phyloP scores from a whole-genome alignment of 2,888 invertebrate species.

The Coecobrya sp. region DNA sequence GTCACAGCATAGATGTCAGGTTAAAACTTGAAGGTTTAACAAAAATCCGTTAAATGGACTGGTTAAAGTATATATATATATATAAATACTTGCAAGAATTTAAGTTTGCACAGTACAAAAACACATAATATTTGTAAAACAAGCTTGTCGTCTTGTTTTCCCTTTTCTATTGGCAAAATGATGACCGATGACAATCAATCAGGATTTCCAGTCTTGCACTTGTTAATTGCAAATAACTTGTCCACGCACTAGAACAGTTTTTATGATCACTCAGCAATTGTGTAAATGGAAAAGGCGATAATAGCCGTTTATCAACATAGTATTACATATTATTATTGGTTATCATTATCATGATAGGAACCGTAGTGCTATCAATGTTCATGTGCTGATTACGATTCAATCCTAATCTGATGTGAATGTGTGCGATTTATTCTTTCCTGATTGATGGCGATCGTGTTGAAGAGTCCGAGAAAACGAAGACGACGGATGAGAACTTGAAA shows the following conservation, averaged over 20 bases:
- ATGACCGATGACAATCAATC: not conserved
- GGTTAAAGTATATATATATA: not conserved
- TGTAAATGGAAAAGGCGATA: slow-evolving; percentile 7
- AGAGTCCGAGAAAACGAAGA: slow-evolving; percentile 52
- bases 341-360: slow-evolving; percentile 29
- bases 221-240: not conserved
- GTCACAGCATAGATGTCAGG: not conserved
- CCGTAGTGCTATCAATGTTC: slow-evolving; percentile 10
- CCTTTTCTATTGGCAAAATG: not conserved
- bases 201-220: not conserved
- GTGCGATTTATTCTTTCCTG: slow-evolving; percentile 43
- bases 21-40: not conserved
- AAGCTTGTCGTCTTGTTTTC: not conserved
- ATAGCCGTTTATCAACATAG: slow-evolving; percentile 26
- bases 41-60: not conserved
- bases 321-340: slow-evolving; percentile 13
- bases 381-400: slow-evolving; percentile 7
- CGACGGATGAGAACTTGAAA: slow-evolving; percentile 58
- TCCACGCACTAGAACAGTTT: not conserved
- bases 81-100: too few species aligned
- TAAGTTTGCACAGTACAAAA: not conserved
- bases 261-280: not conserved
- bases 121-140: not conserved
- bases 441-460: slow-evolving; percentile 67
- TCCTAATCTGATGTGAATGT: slow-evolving; percentile 48